Evolutionary conservation across 2,113 vertebrate genomes (phyloP), one percentile per base, ranked within the genome.

Genomic region (Tachysurus vachellii): DNA sequence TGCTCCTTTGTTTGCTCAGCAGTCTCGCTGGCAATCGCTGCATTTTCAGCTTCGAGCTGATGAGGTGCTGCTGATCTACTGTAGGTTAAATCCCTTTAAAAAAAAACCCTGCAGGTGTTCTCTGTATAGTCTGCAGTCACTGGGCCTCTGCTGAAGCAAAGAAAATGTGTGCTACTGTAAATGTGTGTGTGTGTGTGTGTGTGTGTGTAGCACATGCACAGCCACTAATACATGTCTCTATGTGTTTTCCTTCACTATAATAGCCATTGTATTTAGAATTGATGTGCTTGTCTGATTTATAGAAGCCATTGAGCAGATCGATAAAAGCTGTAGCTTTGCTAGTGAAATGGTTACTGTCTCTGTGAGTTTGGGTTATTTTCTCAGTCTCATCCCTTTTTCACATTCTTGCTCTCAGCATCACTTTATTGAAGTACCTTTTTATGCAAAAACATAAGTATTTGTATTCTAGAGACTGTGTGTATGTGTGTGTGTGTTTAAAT

Each of bases 281-380:
- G 57, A 47, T 71, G 76, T 66, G 44, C 66, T 82, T 88, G 87
- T 89, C 54, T 89, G 89, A 89, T 86, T 87, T 89, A 87, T 88
- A 88, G 82, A 91, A 85, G 80, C 75, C 83, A 66, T 82, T 68
- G 82, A 81, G 81, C 59, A 84, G 91, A 91, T 89, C 89, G 42
- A 90, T 91, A 86, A 90, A 87, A 89, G 81, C 83, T 83, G 57
- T 82, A 85, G 83, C 75, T 79, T 59, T 80, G 61, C 66, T 84
- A 53, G 59, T 87, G 70, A 89, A 89, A 88, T 83, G 80, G 87
- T 88, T 85, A 62, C 56, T 87, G 75, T 73, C 54, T 86, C 47
- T 75, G 85, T 71, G 50, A 83, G 56, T 68, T 71, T 86, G 80
- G 85, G 66, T 80, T 85, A 66, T 85, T 85, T 75, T 85, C 76